Conservation (phyloP, 1,140 invertebrate species). For the Melanaphis sacchari region DNA sequence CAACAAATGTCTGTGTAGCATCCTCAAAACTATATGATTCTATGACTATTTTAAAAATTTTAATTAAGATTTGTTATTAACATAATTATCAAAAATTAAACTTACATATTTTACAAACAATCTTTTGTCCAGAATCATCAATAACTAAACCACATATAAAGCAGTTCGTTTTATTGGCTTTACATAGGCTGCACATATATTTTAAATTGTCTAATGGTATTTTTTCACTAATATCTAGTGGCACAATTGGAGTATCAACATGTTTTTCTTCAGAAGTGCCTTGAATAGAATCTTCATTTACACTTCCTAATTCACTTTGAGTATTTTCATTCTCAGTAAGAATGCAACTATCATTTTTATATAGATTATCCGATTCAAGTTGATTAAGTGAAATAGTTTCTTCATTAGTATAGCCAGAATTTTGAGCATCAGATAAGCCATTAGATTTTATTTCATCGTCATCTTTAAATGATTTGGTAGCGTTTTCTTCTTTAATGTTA, state of each 20-base stretch:
- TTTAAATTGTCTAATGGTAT: background rate
- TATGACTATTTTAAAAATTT: too few relatives aligned
- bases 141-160: constrained; percentile 37
- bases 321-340: background rate
- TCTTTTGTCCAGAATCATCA: constrained; percentile 34
- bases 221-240: background rate
- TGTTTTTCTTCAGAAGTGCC: background rate
- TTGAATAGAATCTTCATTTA: background rate
- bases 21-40: too few relatives aligned
- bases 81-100: background rate
- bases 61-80: too few relatives aligned
- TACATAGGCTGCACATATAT: constrained; percentile 45
- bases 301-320: background rate
- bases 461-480: constrained; percentile 4
- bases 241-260: background rate
- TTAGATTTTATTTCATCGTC: background rate
- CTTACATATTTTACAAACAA: constrained; percentile 50
- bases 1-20: too few relatives aligned
- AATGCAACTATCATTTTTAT: background rate
- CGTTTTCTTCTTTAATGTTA: background rate
- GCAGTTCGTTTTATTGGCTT: constrained; percentile 6
- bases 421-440: background rate
- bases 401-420: background rate
- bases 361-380: background rate
- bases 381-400: background rate